Evolutionary conservation across 2,888 invertebrate genomes (phyloP).

Genomic region (Pelosia muscerda): DNA sequence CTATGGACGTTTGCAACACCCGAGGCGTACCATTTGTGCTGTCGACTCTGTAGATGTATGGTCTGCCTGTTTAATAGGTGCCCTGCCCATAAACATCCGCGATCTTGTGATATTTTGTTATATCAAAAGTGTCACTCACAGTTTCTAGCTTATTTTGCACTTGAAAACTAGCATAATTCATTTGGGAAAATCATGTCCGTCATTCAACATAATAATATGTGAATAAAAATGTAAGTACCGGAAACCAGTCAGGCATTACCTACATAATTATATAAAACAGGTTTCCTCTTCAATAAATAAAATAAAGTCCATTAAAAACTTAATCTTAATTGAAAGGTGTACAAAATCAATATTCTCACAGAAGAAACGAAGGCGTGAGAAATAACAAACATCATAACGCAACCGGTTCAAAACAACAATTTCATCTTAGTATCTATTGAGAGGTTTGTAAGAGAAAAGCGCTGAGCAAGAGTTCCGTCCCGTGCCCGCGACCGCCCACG

Average conservation of each 20-base stretch:
- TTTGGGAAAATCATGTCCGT: background rate
- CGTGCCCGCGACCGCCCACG: constrained; percentile 67
- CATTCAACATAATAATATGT: background rate
- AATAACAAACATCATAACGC: constrained; percentile 23
- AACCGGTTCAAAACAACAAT: constrained; percentile 52
- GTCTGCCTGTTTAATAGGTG: too few relatives aligned
- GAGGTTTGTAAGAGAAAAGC: constrained; percentile 42
- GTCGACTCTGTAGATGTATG: too few relatives aligned
- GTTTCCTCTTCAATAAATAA: background rate
- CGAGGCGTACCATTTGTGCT: too few relatives aligned
- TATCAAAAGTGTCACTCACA: background rate
- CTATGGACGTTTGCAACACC: too few relatives aligned
- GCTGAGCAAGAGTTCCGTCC: constrained; percentile 54
- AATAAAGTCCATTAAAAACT: constrained; percentile 14
- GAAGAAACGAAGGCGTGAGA: constrained; percentile 25
- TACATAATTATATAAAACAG: background rate
- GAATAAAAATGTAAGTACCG: background rate
- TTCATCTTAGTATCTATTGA: constrained; percentile 53
- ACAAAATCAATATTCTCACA: constrained; percentile 22
- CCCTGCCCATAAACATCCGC: too few relatives aligned
- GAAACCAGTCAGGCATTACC: background rate
- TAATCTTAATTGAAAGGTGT: constrained; percentile 29
- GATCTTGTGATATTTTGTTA: background rate
- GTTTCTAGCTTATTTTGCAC: background rate
- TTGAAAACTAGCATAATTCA: background rate